phyloP scores from a whole-genome alignment of 1,140 invertebrate species.

The Muscidifurax raptorellus region DNA sequence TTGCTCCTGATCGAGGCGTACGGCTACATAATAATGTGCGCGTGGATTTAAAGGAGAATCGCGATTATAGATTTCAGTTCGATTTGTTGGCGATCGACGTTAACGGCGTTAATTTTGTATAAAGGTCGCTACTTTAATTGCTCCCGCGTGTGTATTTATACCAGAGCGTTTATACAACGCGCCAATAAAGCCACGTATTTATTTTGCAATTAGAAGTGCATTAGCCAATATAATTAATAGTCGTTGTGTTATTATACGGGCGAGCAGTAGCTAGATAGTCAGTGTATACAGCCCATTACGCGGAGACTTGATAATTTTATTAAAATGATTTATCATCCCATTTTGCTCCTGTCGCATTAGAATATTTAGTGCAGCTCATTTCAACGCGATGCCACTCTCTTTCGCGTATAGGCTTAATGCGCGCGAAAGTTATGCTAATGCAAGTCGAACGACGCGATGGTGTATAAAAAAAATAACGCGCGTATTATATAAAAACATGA shows the following conservation, averaged over 20 bases:
- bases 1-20: background rate
- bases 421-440: constrained; percentile 7
- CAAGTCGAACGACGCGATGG: constrained; percentile 8
- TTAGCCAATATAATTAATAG: background rate
- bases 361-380: background rate
- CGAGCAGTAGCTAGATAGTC: background rate
- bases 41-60: background rate
- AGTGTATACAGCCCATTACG: background rate
- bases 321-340: background rate
- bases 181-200: background rate
- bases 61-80: too few species aligned
- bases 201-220: background rate
- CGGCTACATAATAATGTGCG: background rate
- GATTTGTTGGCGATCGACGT: too few species aligned
- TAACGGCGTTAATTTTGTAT: too few species aligned
- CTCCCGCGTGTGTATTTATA: background rate
- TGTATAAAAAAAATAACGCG: background rate
- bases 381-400: background rate
- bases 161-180: background rate
- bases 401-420: background rate
- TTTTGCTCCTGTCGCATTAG: background rate
- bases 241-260: background rate
- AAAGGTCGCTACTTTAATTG: background rate
- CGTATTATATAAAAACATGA: background rate
- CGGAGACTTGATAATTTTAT: background rate